These are phyloP conservation scores for Drosophila nigricruria DNA, from an alignment of 2,888 invertebrate genomes.

Conservation along the genomic window DNA sequence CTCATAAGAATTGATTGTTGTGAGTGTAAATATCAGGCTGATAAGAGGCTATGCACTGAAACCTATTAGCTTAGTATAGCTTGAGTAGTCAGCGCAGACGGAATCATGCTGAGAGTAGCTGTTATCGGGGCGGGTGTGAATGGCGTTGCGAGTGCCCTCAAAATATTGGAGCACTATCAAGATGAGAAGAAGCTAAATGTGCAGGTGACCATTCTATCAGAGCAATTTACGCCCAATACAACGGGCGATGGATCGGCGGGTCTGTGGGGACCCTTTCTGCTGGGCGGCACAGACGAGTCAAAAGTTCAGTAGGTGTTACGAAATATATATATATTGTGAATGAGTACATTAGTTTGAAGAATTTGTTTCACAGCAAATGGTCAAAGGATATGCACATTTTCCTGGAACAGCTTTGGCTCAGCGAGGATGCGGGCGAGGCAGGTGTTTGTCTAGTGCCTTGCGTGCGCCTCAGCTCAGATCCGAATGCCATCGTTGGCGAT, in stretches of 20 bases:
- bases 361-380: slow-evolving; percentile 87
- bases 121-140: slow-evolving; percentile 92
- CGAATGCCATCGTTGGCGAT: slow-evolving; percentile 68
- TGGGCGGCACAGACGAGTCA: slow-evolving; percentile 86
- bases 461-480: slow-evolving; percentile 83
- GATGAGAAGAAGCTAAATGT: slow-evolving; percentile 79
- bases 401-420: slow-evolving; percentile 87
- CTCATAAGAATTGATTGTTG: background rate
- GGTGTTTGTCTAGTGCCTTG: slow-evolving; percentile 86
- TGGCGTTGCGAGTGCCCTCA: slow-evolving; percentile 89
- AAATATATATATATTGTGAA: background rate
- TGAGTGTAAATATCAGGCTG: slow-evolving; percentile 16
- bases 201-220: slow-evolving; percentile 88
- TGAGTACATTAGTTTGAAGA: rapidly evolving
- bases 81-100: slow-evolving; percentile 16
- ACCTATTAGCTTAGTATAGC: slow-evolving; percentile 14
- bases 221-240: slow-evolving; percentile 89
- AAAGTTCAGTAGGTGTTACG: slow-evolving; percentile 86
- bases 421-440: slow-evolving; percentile 86
- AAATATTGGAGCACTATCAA: slow-evolving; percentile 87
- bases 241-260: slow-evolving; percentile 93
- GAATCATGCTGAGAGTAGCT: slow-evolving; percentile 61
- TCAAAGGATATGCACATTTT: slow-evolving; percentile 87
- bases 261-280: slow-evolving; percentile 90
- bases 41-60: slow-evolving; percentile 20